These are phyloP conservation scores for Prinia subflava DNA, from an alignment of 2,113 vertebrate species.

Conservation along the genomic window DNA sequence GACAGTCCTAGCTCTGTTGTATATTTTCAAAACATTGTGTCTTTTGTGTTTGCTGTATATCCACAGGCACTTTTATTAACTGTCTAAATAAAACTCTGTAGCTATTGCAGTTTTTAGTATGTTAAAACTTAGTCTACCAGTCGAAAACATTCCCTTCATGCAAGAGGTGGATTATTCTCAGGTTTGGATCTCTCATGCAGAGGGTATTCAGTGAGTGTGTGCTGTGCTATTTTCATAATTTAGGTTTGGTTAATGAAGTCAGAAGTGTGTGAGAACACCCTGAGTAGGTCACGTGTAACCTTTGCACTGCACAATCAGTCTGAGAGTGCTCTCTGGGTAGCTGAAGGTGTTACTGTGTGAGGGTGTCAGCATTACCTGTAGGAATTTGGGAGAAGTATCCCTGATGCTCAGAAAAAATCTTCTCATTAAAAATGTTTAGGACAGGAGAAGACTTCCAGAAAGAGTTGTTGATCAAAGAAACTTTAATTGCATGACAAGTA, in stretches of 20 bases:
- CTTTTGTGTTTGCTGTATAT: not conserved
- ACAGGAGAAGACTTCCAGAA: not conserved
- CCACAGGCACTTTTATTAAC: not conserved
- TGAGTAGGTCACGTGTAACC: not conserved
- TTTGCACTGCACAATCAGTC: not conserved
- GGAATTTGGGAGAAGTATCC: not conserved
- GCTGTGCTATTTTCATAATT: rapidly evolving
- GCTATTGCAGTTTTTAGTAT: not conserved
- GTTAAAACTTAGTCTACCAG: not conserved
- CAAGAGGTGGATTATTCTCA: not conserved
- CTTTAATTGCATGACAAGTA: not conserved
- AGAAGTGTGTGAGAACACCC: not conserved
- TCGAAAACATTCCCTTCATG: not conserved
- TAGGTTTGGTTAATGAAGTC: not conserved
- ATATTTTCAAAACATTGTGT: not conserved
- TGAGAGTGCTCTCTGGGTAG: not conserved
- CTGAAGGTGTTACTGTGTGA: not conserved
- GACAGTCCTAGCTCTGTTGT: not conserved
- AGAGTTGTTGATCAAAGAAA: not conserved
- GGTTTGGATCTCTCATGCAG: not conserved
- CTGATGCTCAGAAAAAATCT: not conserved
- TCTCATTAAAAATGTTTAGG: not conserved
- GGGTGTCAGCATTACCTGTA: not conserved
- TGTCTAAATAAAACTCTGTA: not conserved
- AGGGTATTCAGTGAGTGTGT: not conserved